phyloP scores from a whole-genome alignment of 2,113 vertebrate genomes.

The Euleptes europaea region DNA sequence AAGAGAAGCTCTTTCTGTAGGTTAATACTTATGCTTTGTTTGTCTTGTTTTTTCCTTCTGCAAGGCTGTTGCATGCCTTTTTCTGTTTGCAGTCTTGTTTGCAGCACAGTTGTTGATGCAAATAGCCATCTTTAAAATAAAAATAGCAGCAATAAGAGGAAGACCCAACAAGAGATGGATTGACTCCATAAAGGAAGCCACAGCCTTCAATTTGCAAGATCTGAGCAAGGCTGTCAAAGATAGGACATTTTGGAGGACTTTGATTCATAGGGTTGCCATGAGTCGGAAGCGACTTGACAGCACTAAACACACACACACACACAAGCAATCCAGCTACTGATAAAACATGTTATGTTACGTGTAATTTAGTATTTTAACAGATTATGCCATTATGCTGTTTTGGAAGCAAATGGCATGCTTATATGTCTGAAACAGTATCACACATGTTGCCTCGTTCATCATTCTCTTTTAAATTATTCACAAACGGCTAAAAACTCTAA shows the following conservation, averaged over 20 bases:
- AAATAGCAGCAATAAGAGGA: not conserved
- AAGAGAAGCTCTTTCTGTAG: not conserved
- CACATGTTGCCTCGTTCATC: not conserved
- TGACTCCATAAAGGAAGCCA: too few relatives aligned
- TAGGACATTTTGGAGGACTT: too few relatives aligned
- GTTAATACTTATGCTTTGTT: not conserved
- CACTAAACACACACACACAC: too few relatives aligned
- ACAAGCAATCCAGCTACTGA: constrained; percentile 1
- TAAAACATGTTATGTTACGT: too few relatives aligned
- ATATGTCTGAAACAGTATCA: not conserved
- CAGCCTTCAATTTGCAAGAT: too few relatives aligned
- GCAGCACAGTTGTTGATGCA: not conserved
- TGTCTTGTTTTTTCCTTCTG: not conserved
- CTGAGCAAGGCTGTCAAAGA: too few relatives aligned
- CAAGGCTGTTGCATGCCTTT: not conserved
- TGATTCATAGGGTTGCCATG: too few relatives aligned
- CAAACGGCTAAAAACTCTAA: not conserved
- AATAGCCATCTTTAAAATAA: not conserved
- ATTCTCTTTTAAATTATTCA: not conserved
- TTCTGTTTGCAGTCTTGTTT: not conserved
- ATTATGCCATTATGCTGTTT: constrained; percentile 16
- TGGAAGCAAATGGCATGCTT: constrained; percentile 1
- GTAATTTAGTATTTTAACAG: too few relatives aligned
- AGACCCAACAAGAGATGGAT: too few relatives aligned
- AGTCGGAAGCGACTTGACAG: too few relatives aligned